Conservation (phyloP, 2,113 vertebrate species). For the Himantopus leucocephalus region DNA sequence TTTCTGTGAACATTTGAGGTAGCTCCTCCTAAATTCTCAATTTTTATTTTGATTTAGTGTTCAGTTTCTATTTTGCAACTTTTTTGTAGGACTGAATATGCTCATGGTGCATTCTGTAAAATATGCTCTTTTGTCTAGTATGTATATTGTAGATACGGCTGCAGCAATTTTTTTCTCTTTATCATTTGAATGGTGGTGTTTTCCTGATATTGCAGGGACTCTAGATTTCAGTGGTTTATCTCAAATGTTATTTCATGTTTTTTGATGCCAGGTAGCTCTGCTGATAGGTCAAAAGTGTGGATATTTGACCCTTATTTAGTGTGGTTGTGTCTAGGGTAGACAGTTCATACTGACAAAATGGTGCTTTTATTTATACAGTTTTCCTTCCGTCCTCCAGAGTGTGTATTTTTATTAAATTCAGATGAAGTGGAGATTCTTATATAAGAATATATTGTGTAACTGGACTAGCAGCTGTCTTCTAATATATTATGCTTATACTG, state of each 20-base stretch:
- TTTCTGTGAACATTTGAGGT: background rate
- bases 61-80: background rate
- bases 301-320: background rate
- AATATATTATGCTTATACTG: background rate
- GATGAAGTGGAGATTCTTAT: constrained; percentile 25
- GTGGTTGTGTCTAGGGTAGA: background rate
- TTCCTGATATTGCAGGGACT: background rate
- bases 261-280: background rate
- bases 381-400: background rate
- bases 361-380: background rate
- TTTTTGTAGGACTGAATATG: background rate
- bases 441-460: constrained; percentile 61
- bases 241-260: background rate
- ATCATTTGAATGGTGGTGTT: background rate
- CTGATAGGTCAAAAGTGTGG: background rate
- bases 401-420: constrained; percentile 44
- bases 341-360: background rate
- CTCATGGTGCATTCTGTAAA: background rate
- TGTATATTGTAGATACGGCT: background rate
- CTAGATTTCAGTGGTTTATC: background rate
- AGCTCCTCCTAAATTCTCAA: background rate
- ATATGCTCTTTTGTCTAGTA: background rate
- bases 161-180: background rate
- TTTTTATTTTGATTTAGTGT: background rate
- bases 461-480: background rate